Base-by-base conservation (phyloP, 2,888 invertebrate species). In the Euplagia quadripunctaria region DNA sequence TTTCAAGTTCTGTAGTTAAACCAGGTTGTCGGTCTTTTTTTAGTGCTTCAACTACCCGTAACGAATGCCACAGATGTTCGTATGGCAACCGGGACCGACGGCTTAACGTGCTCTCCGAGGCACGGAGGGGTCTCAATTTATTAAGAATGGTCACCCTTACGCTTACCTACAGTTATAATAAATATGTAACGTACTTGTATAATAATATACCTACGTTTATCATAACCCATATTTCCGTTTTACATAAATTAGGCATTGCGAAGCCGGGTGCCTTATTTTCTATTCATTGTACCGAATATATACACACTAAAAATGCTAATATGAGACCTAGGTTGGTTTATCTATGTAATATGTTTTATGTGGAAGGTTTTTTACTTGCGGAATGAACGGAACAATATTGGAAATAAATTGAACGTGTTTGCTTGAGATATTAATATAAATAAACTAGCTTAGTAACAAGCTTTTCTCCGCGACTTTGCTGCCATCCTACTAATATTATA, bases 261-360 rank as follows among this genome's bases (percentile, higher is more conserved):
- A 49, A 49, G 31, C 31, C 49, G 31, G 46, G 8, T 14, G 49
- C 49, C 65, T 49, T 31, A 49, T 49, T 49, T 20, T 66, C 14
- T 49, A 49, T 49, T 49, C 65, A 66, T 49, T 66, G 46, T 66
- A 1, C 49, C 16, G 49, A 49, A 66, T 66, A 31, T 68, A 68
- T 68, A 65, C 46, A 65, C 46, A 68, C 20, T 46, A 20, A 58
- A 68, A 58, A 68, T 68, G 58, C 20, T 58, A 46, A 58, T 68
- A 43, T 43, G 12, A 20, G 20, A 58, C 46, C 43, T 49, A 66
- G 20, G 65, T 65, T 49, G 12, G 65, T 20, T 49, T 65, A 46
- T 8, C 46, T 65, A 65, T 31, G 65, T 66, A 31, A 49, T 49
- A 66, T 66, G 14, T 46, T 49, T 16, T 46, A 4, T 49, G 49